phyloP scores from a whole-genome alignment of 2,888 invertebrate genomes.

The Polymixis flavicincta region DNA sequence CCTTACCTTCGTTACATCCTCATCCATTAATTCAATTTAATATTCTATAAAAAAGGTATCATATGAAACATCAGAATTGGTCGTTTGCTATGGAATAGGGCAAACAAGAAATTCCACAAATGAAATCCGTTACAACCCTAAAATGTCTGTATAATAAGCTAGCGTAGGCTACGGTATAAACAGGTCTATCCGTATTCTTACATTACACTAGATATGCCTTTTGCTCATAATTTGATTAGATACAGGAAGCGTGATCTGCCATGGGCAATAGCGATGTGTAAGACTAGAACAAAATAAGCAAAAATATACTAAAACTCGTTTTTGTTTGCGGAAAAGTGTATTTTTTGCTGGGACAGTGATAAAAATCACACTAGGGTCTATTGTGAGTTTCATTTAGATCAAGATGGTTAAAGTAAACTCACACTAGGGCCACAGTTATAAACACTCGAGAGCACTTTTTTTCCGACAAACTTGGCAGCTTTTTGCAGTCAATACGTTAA shows the following conservation, averaged over 20 bases:
- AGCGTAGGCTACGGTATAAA: conserved; percentile 29
- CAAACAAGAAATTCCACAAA: not conserved
- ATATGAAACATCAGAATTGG: too few relatives aligned
- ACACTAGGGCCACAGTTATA: too few relatives aligned
- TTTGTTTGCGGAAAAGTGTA: too few relatives aligned
- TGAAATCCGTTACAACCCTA: conserved; percentile 17
- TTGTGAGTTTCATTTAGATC: too few relatives aligned
- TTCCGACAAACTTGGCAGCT: not conserved
- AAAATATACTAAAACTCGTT: too few relatives aligned
- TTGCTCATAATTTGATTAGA: conserved; percentile 40
- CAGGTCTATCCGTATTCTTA: conserved; percentile 10
- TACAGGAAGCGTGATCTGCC: conserved; percentile 24
- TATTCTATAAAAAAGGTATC: too few relatives aligned
- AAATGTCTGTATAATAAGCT: conserved; percentile 43
- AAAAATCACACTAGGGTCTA: too few relatives aligned
- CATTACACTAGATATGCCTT: conserved; percentile 39
- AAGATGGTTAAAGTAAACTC: too few relatives aligned
- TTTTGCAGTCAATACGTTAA: conserved; percentile 2
- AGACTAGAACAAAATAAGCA: conserved; percentile 27
- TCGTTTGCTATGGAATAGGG: too few relatives aligned
- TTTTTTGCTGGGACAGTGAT: too few relatives aligned
- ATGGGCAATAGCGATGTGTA: conserved; percentile 14
- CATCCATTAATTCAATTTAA: not conserved
- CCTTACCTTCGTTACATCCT: not conserved
- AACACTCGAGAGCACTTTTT: not conserved